Evolutionary conservation across 2,797 vertebrate genomes (phyloP).

Genomic region (Tragopan temminckii): DNA sequence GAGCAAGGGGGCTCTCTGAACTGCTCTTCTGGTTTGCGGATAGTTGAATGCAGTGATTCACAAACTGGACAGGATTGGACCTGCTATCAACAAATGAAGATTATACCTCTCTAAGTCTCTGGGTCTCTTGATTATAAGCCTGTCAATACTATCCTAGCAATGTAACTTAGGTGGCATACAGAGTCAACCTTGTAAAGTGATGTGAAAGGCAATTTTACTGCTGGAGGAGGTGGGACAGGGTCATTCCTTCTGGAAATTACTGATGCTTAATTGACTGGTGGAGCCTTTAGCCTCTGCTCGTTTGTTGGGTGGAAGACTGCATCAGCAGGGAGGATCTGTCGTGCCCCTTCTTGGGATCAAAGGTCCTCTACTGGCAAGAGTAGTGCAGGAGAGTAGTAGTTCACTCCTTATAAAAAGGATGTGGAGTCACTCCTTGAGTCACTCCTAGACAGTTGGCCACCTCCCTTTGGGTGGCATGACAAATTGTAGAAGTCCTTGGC

Average conservation of each 20-base stretch:
- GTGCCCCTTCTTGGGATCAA: not conserved
- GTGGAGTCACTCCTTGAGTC: not conserved
- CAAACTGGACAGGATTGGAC: not conserved
- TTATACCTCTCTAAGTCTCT: not conserved
- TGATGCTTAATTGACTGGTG: not conserved
- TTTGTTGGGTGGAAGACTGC: not conserved
- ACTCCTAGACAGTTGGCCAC: not conserved
- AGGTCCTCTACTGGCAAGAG: not conserved
- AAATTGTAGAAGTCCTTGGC: slow-evolving; percentile 9
- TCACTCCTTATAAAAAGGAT: not conserved
- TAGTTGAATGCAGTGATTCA: not conserved
- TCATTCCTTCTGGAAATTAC: not conserved
- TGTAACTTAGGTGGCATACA: not conserved
- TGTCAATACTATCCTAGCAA: not conserved
- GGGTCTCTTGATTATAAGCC: not conserved
- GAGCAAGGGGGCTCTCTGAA: not conserved
- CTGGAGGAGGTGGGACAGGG: not conserved
- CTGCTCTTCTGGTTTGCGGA: not conserved
- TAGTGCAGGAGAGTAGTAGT: not conserved
- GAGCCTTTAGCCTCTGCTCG: not conserved
- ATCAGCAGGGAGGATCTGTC: not conserved
- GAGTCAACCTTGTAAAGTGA: not conserved
- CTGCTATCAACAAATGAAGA: not conserved
- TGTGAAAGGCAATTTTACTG: not conserved
- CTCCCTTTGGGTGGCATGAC: slow-evolving; percentile 55